Conservation (phyloP, 64 coral and sea anemone genomes). For the Hydrozoanthus tunicans region DNA sequence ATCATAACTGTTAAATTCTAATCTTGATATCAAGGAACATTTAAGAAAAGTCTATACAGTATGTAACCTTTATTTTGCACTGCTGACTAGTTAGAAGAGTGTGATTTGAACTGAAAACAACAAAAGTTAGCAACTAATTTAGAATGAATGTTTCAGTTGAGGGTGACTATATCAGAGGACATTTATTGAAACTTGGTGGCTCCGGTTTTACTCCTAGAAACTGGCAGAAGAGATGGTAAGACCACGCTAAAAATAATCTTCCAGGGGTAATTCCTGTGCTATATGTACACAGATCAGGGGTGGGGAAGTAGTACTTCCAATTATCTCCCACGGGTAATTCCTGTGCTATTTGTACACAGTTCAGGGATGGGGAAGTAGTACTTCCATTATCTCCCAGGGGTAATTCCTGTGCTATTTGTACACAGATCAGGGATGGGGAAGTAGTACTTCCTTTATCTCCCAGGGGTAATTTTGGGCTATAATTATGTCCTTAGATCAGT, state of each 20-base stretch:
- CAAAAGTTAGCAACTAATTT: too few relatives aligned
- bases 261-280: neutral
- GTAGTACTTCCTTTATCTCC: too few relatives aligned
- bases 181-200: conserved; percentile 91
- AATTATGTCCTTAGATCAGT: too few relatives aligned
- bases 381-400: neutral
- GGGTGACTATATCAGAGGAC: conserved; percentile 67
- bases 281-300: neutral
- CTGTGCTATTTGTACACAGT: neutral
- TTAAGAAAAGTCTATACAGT: too few relatives aligned
- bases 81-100: too few relatives aligned
- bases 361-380: too few relatives aligned
- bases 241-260: neutral
- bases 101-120: too few relatives aligned
- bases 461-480: too few relatives aligned
- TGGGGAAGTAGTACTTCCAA: neutral
- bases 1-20: too few relatives aligned
- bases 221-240: conserved; percentile 95
- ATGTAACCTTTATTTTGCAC: too few relatives aligned
- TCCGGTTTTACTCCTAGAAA: conserved; percentile 91
- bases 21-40: too few relatives aligned
- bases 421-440: neutral
- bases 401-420: neutral
- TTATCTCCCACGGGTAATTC: too few relatives aligned
- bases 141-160: conserved; percentile 14